phyloP scores from a whole-genome alignment of 1,140 invertebrate species.

The Drosophila ambigua region DNA sequence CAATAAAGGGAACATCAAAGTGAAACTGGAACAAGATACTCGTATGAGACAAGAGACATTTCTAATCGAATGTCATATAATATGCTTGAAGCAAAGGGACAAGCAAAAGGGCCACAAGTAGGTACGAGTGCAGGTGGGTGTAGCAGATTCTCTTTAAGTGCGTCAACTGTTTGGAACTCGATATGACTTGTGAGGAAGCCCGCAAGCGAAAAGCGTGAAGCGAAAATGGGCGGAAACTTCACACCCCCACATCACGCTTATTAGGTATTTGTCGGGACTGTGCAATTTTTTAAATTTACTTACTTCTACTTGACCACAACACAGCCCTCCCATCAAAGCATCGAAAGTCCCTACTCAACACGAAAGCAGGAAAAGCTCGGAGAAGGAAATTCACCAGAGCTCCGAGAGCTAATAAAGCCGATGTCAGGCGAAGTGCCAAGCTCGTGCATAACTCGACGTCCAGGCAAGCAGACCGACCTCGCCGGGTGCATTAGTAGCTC shows the following conservation, averaged over 20 bases:
- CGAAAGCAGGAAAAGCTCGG: neutral
- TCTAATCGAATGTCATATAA: slow-evolving; percentile 45
- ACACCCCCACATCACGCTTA: slow-evolving; percentile 37
- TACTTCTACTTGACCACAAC: slow-evolving; percentile 27
- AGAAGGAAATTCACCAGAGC: slow-evolving; percentile 65
- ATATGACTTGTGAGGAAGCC: slow-evolving; percentile 58
- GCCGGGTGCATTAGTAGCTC: slow-evolving; percentile 17
- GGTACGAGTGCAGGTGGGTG: neutral
- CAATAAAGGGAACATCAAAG: slow-evolving; percentile 10
- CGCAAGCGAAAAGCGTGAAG: slow-evolving; percentile 9
- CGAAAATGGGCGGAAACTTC: slow-evolving; percentile 11
- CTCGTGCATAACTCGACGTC: slow-evolving; percentile 65
- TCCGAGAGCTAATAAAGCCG: slow-evolving; percentile 62
- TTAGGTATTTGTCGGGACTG: slow-evolving; percentile 55
- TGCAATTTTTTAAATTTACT: slow-evolving; percentile 41
- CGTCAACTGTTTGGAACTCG: slow-evolving; percentile 43
- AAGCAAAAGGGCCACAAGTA: slow-evolving; percentile 21
- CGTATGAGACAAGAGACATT: slow-evolving; percentile 16
- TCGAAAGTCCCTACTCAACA: neutral
- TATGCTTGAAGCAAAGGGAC: slow-evolving; percentile 59
- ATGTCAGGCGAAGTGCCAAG: slow-evolving; percentile 25
- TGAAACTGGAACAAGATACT: slow-evolving; percentile 2
- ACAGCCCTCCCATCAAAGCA: neutral
- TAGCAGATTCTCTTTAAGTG: slow-evolving; percentile 4
- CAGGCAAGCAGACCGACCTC: slow-evolving; percentile 35